Evolutionary conservation across 2,113 vertebrate genomes (phyloP).

Genomic region (Psettodes erumei): DNA sequence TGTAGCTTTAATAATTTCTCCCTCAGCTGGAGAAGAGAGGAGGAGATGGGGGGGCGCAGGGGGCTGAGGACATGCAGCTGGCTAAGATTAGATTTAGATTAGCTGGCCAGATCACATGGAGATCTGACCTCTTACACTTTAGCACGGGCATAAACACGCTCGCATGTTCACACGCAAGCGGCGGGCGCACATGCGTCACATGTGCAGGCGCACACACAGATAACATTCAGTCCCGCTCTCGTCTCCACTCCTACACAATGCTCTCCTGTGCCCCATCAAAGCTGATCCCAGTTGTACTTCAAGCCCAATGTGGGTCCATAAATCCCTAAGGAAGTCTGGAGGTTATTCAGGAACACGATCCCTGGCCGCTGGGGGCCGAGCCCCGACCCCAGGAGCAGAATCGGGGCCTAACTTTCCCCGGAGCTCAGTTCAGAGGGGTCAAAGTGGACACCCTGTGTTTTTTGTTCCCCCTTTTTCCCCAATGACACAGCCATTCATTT

Average conservation of each 20-base stretch:
- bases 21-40: constrained; percentile 68
- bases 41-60: constrained; percentile 29
- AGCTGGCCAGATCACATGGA: constrained; percentile 44
- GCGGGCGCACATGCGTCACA: constrained; percentile 36
- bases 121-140: constrained; percentile 45
- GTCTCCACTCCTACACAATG: constrained; percentile 28
- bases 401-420: constrained; percentile 37
- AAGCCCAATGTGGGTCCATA: constrained; percentile 45
- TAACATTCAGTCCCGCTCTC: background rate
- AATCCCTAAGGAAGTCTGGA: constrained; percentile 54
- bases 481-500: constrained; percentile 59
- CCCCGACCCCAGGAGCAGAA: constrained; percentile 46
- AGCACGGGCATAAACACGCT: constrained; percentile 36
- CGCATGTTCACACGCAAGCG: constrained; percentile 31
- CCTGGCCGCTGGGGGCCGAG: constrained; percentile 35
- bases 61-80: constrained; percentile 66
- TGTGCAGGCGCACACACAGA: constrained; percentile 23
- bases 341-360: constrained; percentile 73
- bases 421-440: constrained; percentile 53
- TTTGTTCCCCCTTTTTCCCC: constrained; percentile 29
- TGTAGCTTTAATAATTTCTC: constrained; percentile 89
- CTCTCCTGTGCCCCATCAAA: constrained; percentile 54
- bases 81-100: constrained; percentile 72
- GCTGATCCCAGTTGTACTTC: constrained; percentile 41
- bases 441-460: constrained; percentile 67